Percentiles rank a stretch among this genome's conserved stretches.
Conservation (phyloP, 92 coral and sea anemone genomes). For the Anthopleura xanthogrammica region DNA sequence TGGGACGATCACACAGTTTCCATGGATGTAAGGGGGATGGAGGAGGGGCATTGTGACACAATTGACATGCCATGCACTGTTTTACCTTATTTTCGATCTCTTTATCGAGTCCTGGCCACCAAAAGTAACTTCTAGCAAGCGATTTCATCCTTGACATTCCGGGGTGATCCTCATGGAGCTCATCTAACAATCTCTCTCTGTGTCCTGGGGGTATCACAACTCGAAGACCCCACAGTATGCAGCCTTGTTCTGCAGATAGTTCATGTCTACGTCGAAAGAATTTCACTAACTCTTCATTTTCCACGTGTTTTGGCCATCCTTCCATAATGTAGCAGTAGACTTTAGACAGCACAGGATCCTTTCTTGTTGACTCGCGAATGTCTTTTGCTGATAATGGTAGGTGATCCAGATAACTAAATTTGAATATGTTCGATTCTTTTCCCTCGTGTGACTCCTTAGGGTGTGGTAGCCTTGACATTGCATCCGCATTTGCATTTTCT, state of each 20-base stretch:
- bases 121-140: conserved; percentile 40
- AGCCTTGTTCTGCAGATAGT: conserved; percentile 45
- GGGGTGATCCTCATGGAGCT: conserved; percentile 54
- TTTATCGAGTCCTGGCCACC: conserved; percentile 23
- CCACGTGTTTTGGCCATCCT: conserved; percentile 33
- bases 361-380: conserved; percentile 29
- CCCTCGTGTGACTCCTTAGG: background rate
- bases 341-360: conserved; percentile 28
- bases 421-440: conserved; percentile 5
- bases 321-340: conserved; percentile 36
- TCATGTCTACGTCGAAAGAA: conserved; percentile 35
- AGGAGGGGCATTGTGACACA: no score
- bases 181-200: conserved; percentile 32
- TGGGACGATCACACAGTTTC: no score
- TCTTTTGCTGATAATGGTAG: conserved; percentile 34
- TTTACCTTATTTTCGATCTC: no score
- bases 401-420: conserved; percentile 31
- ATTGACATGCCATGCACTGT: no score
- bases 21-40: no score
- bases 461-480: conserved; percentile 39
- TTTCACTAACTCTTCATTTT: conserved; percentile 35
- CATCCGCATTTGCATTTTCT: conserved; percentile 50
- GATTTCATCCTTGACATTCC: conserved; percentile 52
- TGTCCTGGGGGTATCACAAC: conserved; percentile 35
- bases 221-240: conserved; percentile 48